Evolutionary conservation across 2,888 invertebrate species (phyloP).

Genomic region (Sphecodes monilicornis): DNA sequence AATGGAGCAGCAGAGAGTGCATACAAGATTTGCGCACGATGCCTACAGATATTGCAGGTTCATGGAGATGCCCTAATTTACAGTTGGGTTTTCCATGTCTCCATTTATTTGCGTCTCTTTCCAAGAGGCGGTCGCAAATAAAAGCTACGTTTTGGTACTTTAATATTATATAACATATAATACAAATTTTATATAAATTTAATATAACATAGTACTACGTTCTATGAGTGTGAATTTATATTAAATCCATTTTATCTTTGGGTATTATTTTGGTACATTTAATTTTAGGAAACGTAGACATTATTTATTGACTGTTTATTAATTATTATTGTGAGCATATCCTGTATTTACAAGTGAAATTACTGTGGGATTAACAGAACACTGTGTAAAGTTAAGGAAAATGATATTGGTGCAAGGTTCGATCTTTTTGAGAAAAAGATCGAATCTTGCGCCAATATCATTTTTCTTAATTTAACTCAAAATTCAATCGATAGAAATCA

Average conservation of each 20-base stretch:
- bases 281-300: background rate
- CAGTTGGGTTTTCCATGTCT: constrained; percentile 2
- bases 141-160: background rate
- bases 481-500: too few species aligned
- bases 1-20: background rate
- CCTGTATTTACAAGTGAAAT: background rate
- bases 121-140: background rate
- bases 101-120: background rate
- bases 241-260: background rate
- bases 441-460: too few species aligned
- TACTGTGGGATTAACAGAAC: background rate
- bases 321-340: too few species aligned
- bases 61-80: background rate
- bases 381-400: background rate
- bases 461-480: too few species aligned
- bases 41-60: background rate
- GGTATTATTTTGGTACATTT: background rate
- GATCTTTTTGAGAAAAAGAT: too few species aligned
- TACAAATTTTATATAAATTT: too few species aligned
- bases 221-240: background rate
- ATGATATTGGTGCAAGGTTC: too few species aligned
- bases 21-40: background rate
- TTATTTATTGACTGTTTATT: too few species aligned
- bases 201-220: too few species aligned
- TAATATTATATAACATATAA: too few species aligned